Base-by-base conservation (phyloP, 2,113 vertebrate genomes). In the Oryctolagus cuniculus region DNA sequence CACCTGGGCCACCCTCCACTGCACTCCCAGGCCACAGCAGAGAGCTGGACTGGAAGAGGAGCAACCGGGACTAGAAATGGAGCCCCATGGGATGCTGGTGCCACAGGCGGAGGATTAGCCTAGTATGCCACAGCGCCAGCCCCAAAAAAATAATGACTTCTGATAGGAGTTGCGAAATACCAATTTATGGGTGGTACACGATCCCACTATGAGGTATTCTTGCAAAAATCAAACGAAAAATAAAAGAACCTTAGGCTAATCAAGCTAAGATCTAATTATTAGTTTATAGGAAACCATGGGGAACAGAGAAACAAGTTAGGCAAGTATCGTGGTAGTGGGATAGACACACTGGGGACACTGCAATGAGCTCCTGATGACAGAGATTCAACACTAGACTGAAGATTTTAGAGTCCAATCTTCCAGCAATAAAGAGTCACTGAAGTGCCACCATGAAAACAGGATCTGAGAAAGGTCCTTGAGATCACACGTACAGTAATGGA, bases 91-190 rank as follows among this genome's bases (percentile, higher is more conserved):
- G 55, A 58, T 13, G 13, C 15, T 5, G 55, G 55, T 3, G 55
- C 55, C 17, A 3, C 55, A 58, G 17, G 55, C 3, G 3, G 55
- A 13, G 55, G 55, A 58, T 58, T 58, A 58, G 55, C 55, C 55
- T 12, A 44, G 13, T 58, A 5, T 12, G 55, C 11, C 55, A 58
- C 11, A 13, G 13, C 55, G 15, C 55, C 55, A 2, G 55, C 13
- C 55, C 55, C 55, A 89, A 22, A 27, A 90, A 86, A 73, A 89
- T 58, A 89, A 74, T 90, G 6, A 87, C 72, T 93, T 89, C 94
- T 44, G 84, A 55, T 10, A 95, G 12, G 19, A 86, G 10, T 17
- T 85, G 38, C 51, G 92, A 88, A 94, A 84, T 78, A 70, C 19
- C 90, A 19, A 72, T 51, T 75, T 85, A 87, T 3, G 51, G 49